A percentile compares a stretch with the other conserved stretches of the same genome.
Evolutionary conservation across 2,797 vertebrate genomes (phyloP).

Genomic region (Syndactyla subalaris): DNA sequence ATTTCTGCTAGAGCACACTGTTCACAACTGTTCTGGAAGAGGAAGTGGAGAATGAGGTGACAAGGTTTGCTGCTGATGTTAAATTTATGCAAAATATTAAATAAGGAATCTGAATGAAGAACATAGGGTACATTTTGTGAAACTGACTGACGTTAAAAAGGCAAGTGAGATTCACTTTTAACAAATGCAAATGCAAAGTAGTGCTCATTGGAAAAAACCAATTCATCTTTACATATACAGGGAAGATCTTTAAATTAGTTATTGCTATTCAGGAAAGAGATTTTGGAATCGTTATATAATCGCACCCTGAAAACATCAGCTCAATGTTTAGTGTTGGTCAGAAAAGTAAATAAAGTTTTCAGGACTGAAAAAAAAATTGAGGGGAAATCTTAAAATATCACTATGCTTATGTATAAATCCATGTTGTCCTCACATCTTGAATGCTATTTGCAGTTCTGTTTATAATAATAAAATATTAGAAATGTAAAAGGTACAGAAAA

Average conservation of each 20-base stretch:
- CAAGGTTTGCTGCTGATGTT: neutral
- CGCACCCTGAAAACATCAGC: neutral
- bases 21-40: neutral
- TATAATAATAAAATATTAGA: slow-evolving; percentile 47
- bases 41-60: neutral
- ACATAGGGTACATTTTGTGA: neutral
- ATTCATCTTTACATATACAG: neutral
- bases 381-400: slow-evolving; percentile 19
- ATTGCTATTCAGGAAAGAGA: slow-evolving; percentile 22
- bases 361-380: neutral
- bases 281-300: slow-evolving; percentile 23
- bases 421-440: neutral
- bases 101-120: neutral
- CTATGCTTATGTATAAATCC: neutral
- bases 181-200: slow-evolving; percentile 22
- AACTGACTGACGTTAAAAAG: neutral
- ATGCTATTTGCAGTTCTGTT: slow-evolving; percentile 2
- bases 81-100: slow-evolving; percentile 23
- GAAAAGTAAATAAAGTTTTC: slow-evolving; percentile 33
- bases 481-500: slow-evolving; percentile 36
- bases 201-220: neutral
- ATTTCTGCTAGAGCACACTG: neutral
- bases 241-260: slow-evolving; percentile 24
- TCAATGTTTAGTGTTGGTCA: neutral
- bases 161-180: neutral